Conservation (phyloP, 2,113 vertebrate genomes). For the Rhinichthys klamathensis region DNA sequence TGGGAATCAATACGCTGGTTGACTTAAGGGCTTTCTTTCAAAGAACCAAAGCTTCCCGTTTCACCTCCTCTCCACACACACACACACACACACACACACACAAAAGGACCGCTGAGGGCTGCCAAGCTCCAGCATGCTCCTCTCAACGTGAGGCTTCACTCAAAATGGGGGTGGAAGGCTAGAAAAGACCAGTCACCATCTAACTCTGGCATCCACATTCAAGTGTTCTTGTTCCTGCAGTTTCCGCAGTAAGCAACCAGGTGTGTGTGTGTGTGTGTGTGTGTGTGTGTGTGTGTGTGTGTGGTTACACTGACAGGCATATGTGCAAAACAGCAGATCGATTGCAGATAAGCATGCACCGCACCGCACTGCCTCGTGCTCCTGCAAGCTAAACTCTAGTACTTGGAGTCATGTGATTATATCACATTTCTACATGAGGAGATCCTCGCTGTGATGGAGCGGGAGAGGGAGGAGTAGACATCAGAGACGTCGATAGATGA, state of each 20-base stretch:
- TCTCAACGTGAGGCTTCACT: constrained; percentile 14
- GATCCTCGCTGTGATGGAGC: neutral
- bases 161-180: constrained; percentile 15
- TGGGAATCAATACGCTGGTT: neutral
- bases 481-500: neutral
- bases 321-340: neutral
- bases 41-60: neutral
- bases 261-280: neutral
- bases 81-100: neutral
- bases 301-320: neutral
- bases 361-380: constrained; percentile 25
- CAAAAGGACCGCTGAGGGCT: constrained; percentile 10
- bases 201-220: neutral
- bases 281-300: neutral
- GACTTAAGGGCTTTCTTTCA: neutral
- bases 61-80: neutral
- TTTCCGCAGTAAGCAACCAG: neutral
- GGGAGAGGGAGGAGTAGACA: constrained; percentile 1
- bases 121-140: constrained; percentile 24
- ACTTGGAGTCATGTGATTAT: constrained; percentile 5
- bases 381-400: neutral
- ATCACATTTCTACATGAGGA: constrained; percentile 18
- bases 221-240: neutral
- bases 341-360: constrained; percentile 6
- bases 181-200: constrained; percentile 18